phyloP scores from a whole-genome alignment of 2,113 vertebrate species.

The Lepidothrix coronata region DNA sequence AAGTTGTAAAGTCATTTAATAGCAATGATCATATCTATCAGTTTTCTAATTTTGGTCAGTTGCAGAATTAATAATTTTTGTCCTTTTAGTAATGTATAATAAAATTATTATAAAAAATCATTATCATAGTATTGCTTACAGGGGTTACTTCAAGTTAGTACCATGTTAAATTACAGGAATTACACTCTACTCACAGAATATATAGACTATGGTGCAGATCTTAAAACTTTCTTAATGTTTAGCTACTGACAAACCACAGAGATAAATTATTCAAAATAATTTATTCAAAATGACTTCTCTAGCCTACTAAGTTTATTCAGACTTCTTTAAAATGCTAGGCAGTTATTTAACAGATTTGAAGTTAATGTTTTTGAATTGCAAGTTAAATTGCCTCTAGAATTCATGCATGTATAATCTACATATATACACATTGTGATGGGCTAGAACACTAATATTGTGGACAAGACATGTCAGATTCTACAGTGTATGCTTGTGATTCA shows the following conservation, averaged over 20 bases:
- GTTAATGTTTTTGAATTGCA: neutral
- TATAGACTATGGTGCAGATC: neutral
- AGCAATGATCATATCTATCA: neutral
- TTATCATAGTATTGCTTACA: too few relatives aligned
- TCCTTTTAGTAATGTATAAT: neutral
- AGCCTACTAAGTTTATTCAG: neutral
- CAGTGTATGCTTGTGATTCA: neutral
- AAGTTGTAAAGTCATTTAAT: neutral
- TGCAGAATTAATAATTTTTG: neutral
- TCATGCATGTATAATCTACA: neutral
- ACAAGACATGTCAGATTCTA: neutral
- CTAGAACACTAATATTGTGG: neutral
- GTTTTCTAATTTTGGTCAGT: neutral
- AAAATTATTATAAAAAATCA: neutral
- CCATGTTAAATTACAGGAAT: neutral
- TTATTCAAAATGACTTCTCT: neutral
- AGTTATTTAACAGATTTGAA: neutral
- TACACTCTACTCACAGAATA: neutral
- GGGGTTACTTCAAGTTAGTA: neutral
- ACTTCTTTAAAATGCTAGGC: neutral
- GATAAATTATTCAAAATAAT: neutral
- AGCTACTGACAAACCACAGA: neutral
- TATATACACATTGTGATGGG: neutral
- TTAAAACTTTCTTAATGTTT: neutral
- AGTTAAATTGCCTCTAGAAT: neutral